Conservation (phyloP, 1,140 invertebrate genomes). For the Meloidogyne exigua region DNA sequence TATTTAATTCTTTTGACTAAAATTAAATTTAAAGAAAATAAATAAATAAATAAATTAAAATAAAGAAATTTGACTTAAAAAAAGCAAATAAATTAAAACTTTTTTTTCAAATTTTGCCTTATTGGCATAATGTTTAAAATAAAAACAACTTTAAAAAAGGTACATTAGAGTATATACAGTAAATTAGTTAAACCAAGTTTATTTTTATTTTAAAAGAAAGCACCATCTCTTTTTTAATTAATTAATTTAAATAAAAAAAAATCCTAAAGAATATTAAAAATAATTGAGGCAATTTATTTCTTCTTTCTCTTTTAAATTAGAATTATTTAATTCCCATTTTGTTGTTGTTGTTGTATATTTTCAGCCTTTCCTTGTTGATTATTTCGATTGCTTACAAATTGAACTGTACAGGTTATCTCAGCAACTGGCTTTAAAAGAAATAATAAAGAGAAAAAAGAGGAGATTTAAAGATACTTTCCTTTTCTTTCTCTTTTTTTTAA, state of each 20-base stretch:
- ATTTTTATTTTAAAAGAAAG: neutral
- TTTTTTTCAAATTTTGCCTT: neutral
- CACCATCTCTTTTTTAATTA: neutral
- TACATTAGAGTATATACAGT: no score
- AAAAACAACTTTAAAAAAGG: no score
- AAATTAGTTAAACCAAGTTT: neutral
- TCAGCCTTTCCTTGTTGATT: neutral
- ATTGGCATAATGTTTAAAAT: neutral
- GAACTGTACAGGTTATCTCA: neutral
- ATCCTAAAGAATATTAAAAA: neutral
- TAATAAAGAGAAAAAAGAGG: neutral
- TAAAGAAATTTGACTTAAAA: neutral
- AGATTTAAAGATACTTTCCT: neutral
- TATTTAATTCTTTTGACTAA: neutral
- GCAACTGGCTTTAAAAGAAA: conserved; percentile 5
- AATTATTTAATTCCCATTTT: neutral
- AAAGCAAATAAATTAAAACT: neutral
- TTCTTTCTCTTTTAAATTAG: neutral
- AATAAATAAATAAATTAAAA: no score
- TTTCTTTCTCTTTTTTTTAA: neutral
- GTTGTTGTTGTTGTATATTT: neutral
- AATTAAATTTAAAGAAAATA: neutral
- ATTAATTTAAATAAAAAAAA: neutral
- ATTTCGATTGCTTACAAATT: conserved; percentile 5
- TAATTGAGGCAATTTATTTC: neutral